Conservation (phyloP, 2,888 invertebrate genomes). For the Molanna angustata region DNA sequence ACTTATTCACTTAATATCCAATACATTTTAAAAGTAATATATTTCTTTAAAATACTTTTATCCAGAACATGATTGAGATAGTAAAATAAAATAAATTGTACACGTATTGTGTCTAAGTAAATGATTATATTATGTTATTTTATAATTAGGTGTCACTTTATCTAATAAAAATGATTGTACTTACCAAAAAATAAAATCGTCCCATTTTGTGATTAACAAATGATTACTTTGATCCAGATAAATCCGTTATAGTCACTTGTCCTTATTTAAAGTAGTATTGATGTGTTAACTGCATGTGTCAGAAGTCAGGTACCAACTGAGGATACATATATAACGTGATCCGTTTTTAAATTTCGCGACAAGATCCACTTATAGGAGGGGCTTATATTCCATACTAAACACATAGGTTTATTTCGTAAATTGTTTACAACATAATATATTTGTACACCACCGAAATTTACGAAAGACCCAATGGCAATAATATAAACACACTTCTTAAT, state of each 20-base stretch:
- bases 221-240: not conserved
- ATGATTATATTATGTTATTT: too few species aligned
- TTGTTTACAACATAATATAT: constrained; percentile 3
- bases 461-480: not conserved
- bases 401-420: constrained; percentile 13
- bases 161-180: too few species aligned
- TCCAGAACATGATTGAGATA: too few species aligned
- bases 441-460: not conserved
- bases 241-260: not conserved
- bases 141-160: too few species aligned
- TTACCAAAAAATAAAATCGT: too few species aligned
- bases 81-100: too few species aligned
- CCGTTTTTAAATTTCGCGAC: constrained; percentile 21
- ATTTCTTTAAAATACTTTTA: too few species aligned
- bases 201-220: too few species aligned
- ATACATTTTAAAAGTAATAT: too few species aligned
- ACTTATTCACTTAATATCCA: too few species aligned
- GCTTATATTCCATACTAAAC: constrained; percentile 6
- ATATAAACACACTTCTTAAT: too few species aligned
- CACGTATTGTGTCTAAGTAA: too few species aligned
- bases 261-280: not conserved
- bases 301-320: constrained; percentile 10
- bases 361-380: constrained; percentile 11
- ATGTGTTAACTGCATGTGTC: constrained; percentile 3
- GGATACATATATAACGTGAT: constrained; percentile 11